Evolutionary conservation across 1,140 invertebrate genomes (phyloP), one percentile per base, ranked within the genome.

Genomic region (Euborellia annulipes): DNA sequence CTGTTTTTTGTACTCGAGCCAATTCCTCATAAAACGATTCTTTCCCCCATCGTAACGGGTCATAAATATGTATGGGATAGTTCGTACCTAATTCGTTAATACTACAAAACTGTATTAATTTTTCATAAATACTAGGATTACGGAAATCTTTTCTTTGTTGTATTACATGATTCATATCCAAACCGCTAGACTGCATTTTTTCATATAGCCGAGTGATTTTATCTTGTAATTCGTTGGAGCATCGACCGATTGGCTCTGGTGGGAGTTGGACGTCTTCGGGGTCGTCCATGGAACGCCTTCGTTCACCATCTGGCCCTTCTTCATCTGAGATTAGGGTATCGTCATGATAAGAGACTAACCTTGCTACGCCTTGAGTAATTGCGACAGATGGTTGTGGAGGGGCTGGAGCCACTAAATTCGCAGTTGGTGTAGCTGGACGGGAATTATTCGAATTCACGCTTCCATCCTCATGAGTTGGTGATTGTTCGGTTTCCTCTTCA

Each of bases 101-200:
- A 52, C 79, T 78, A 71, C 88, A 92, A 68, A 83, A 91, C 50
- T 89, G 80, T 55, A 97, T 91, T 0, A 96, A 64, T 62, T 95
- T 96, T 60, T 95, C 90, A 67, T 96, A 97, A 60, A 97, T 97
- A 57, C 89, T 92, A 30, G 91, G 92, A 70, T 97, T 97, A 43
- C 91, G 72, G 58, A 95, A 95, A 57, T 85, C 83, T 64, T 95
- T 96, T 50, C 83, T 76, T 46, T 81, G 77, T 60, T 94, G 89
- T 47, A 96, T 94, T 3, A 82, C 67, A 47, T 72, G 72, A 64
- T 93, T 95, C 79, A 94, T 85, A 60, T 95, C 84, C 45, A 85
- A 63, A 19, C 82, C 79, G 46, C 74, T 76, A 19, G 65, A 75
- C 58, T 75, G 61, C 77, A 86, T 83, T 61, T 80, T 79, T 30